Base-by-base conservation (phyloP, 2,113 vertebrate genomes). In the Dasyurus viverrinus region DNA sequence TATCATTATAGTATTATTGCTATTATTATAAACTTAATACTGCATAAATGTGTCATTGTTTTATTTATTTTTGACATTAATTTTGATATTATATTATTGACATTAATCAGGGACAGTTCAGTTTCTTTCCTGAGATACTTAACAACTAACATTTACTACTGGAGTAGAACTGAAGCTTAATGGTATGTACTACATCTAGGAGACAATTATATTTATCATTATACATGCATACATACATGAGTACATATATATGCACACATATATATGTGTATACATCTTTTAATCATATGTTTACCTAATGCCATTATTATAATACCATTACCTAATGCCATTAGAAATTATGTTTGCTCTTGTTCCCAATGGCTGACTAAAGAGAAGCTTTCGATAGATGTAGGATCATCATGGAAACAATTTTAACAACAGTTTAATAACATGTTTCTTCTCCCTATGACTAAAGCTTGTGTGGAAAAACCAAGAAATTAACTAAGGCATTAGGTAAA, bases 101-200 rank as follows among this genome's bases (percentile, higher is more conserved):
- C 42, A 84, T 84, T 84, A 97, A 96, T 92, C 95, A 95, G 90
- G 95, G 84, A 94, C 95, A 93, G 93, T 96, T 96, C 14, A 92
- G 54, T 94, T 53, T 93, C 48, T 95, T 97, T 95, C 91, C 53
- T 30, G 89, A 92, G 54, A 93, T 57, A 93, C 53, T 97, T 97
- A 95, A 53, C 92, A 46, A 93, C 36, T 96, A 42, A 92, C 53
- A 30, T 48, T 93, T 97, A 93, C 93, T 97, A 93, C 95, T 96
- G 94, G 76, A 95, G 93, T 76, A 53, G 0, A 0, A 94, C 89
- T 91, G 23, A 23, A 22, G 90, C 19, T 93, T 93, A 48, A 94
- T 95, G 92, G 93, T 96, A 92, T 93, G 36, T 93, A 84, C 53
- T 89, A 94, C 84, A 76, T 54, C 50, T 54, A 19, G n/a, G 57